Conservation (phyloP, 1,140 invertebrate species). For the Cydia splendana region DNA sequence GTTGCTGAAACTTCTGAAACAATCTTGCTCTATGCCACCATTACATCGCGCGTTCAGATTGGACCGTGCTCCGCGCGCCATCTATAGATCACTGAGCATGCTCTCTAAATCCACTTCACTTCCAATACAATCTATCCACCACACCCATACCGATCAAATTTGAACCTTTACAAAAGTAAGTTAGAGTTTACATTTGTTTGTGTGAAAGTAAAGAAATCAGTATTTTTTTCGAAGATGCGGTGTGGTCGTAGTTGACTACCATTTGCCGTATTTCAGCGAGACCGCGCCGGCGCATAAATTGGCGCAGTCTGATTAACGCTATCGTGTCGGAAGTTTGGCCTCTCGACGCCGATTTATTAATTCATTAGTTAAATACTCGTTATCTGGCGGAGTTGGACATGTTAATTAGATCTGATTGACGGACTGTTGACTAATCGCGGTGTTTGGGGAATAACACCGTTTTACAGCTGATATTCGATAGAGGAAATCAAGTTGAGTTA, state of each 20-base stretch:
- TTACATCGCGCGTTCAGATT: conserved; percentile 49
- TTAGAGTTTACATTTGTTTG: conserved; percentile 41
- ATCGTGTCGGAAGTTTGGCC: conserved; percentile 59
- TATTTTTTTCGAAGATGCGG: conserved; percentile 51
- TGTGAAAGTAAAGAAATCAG: conserved; percentile 38
- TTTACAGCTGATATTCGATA: background rate
- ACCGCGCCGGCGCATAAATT: conserved; percentile 60
- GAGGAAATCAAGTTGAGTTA: too few relatives aligned
- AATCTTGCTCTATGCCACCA: conserved; percentile 20
- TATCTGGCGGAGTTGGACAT: conserved; percentile 43
- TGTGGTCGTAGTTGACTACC: conserved; percentile 51
- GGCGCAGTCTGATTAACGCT: conserved; percentile 62
- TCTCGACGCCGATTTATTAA: conserved; percentile 66
- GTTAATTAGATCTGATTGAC: conserved; percentile 67
- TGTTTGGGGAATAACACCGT: background rate
- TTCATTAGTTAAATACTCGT: conserved; percentile 72
- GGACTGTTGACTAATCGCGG: conserved; percentile 33
- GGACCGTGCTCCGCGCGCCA: conserved; percentile 57
- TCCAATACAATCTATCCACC: conserved; percentile 62
- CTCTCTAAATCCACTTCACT: conserved; percentile 59
- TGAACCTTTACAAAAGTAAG: conserved; percentile 37
- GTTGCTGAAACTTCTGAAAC: conserved; percentile 19
- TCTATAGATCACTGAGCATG: conserved; percentile 73
- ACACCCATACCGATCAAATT: conserved; percentile 34
- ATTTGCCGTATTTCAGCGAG: conserved; percentile 62